These are phyloP conservation scores for Ephialtes manifestator DNA, from an alignment of 2,888 invertebrate species.

Conservation along the genomic window DNA sequence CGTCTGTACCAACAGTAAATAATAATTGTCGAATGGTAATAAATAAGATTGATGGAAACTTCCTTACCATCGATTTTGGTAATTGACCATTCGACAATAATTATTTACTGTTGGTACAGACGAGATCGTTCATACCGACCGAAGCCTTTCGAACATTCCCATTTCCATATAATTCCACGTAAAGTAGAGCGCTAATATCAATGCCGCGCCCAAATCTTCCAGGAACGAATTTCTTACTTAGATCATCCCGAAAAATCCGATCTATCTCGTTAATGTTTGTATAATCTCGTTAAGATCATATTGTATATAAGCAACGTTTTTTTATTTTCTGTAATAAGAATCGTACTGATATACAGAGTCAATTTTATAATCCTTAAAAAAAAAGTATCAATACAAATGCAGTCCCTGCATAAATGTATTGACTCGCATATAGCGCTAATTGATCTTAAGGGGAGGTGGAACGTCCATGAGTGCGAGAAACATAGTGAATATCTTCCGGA, in stretches of 20 bases:
- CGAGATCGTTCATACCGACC: conserved; percentile 12
- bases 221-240: background rate
- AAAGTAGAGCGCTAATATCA: background rate
- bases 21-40: too few species aligned
- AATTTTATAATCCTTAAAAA: background rate
- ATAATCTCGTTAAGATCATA: background rate
- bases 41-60: too few species aligned
- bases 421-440: background rate
- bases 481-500: too few species aligned
- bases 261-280: background rate
- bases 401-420: too few species aligned
- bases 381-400: background rate
- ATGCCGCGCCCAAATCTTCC: conserved; percentile 25
- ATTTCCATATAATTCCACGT: background rate
- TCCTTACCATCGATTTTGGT: too few species aligned
- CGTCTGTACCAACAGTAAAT: too few species aligned
- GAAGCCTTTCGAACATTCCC: background rate
- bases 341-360: background rate
- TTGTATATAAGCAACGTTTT: background rate
- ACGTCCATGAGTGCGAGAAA: too few species aligned
- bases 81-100: background rate
- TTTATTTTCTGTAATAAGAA: background rate
- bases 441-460: too few species aligned
- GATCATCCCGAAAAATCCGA: background rate
- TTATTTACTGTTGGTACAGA: background rate